Conservation (phyloP, 1,140 invertebrate genomes). For the Varroa destructor region DNA sequence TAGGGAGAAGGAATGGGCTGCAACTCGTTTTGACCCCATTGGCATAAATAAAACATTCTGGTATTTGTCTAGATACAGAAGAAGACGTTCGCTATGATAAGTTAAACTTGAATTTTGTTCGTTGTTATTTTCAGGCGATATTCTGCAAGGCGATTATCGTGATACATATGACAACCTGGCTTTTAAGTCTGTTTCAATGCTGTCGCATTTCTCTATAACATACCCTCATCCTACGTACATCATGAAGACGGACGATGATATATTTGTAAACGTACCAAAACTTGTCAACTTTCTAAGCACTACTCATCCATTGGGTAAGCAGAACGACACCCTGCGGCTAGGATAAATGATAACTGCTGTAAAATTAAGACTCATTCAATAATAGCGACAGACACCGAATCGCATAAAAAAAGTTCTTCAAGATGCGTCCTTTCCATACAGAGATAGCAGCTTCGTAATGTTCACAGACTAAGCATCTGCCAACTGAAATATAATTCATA, state of each 20-base stretch:
- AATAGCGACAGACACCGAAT: too few species aligned
- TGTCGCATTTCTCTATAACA: slow-evolving; percentile 38
- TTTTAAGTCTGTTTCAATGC: slow-evolving; percentile 40
- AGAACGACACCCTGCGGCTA: too few species aligned
- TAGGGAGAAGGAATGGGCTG: too few species aligned
- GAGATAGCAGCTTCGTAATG: too few species aligned
- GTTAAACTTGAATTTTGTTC: too few species aligned
- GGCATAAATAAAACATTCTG: not conserved
- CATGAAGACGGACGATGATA: slow-evolving; percentile 44
- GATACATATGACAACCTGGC: slow-evolving; percentile 43
- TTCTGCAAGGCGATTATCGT: slow-evolving; percentile 41
- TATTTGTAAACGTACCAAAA: slow-evolving; percentile 41
- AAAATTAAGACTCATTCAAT: too few species aligned
- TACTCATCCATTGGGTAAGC: slow-evolving; percentile 22
- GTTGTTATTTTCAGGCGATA: slow-evolving; percentile 37
- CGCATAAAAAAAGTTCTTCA: too few species aligned
- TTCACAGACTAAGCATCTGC: too few species aligned
- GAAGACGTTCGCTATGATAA: slow-evolving; percentile 37
- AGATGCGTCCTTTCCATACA: too few species aligned
- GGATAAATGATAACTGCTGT: too few species aligned
- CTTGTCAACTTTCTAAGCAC: slow-evolving; percentile 30
- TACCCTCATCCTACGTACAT: slow-evolving; percentile 35
- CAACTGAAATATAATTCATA: too few species aligned
- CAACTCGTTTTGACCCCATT: not conserved
- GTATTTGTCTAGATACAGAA: slow-evolving; percentile 32